phyloP scores from a whole-genome alignment of 2,888 invertebrate genomes.

The Euspilapteryx auroguttella region DNA sequence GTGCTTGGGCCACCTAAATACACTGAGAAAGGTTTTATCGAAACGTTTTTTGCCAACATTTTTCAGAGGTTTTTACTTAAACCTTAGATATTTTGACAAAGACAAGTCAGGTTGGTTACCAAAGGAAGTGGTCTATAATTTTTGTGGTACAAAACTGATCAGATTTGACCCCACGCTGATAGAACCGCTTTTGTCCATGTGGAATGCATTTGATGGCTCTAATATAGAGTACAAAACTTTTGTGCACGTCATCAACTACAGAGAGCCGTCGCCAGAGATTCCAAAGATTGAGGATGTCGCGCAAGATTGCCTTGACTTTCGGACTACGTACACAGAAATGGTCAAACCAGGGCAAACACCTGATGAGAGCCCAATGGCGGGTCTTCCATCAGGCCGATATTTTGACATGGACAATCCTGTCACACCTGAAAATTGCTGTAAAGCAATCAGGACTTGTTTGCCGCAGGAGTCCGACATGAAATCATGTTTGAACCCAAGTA shows the following conservation, averaged over 20 bases:
- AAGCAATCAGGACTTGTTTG: constrained; percentile 22
- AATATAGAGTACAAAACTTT: constrained; percentile 51
- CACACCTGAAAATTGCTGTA: constrained; percentile 22
- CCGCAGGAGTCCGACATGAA: constrained; percentile 35
- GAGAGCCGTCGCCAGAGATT: constrained; percentile 30
- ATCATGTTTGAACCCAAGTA: constrained; percentile 26
- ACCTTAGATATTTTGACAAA: constrained; percentile 29
- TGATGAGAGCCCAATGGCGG: constrained; percentile 23
- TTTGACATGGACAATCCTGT: constrained; percentile 36
- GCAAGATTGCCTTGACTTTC: constrained; percentile 26
- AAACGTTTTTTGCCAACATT: constrained; percentile 26
- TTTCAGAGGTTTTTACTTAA: constrained; percentile 24
- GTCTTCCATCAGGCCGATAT: constrained; percentile 40
- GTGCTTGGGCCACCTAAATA: constrained; percentile 46
- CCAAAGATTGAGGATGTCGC: constrained; percentile 35
- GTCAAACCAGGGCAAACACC: constrained; percentile 22
- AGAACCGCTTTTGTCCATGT: constrained; percentile 43
- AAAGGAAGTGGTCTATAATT: constrained; percentile 34
- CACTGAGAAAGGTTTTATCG: constrained; percentile 25
- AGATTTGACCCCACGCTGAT: constrained; percentile 43
- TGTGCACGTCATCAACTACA: constrained; percentile 44
- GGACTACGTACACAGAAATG: constrained; percentile 43
- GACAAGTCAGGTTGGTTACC: constrained; percentile 43
- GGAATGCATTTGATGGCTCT: constrained; percentile 42
- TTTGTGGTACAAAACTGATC: constrained; percentile 36